Evolutionary conservation across 2,888 invertebrate genomes (phyloP), one percentile per base, ranked within the genome.

Genomic region (Tetheella fluctuosa): DNA sequence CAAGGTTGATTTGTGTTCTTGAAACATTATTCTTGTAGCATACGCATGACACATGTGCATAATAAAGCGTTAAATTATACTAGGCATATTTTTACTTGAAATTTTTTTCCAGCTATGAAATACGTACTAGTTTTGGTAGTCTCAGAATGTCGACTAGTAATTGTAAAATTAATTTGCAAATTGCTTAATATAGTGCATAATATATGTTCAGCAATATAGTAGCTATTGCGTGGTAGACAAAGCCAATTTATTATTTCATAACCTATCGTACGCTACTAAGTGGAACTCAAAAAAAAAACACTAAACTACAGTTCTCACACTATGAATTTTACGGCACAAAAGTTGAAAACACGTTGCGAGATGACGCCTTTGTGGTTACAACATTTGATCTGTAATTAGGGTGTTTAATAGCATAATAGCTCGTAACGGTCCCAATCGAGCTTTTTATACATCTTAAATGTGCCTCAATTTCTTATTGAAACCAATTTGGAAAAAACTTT

Each of bases 301-400:
- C 86, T 86, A 85, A 88, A 82, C 77, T 78, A 64, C 81, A 75
- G 74, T 73, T 81, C 77, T 80, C 79, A 74, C 81, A 80, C 81
- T 78, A 74, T 79, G 76, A 84, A 81, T 84, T 86, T 86, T 82
- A 86, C 85, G 83, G 80, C 85, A 86, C 88, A 88, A 90, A 86
- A 88, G 88, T 86, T 73, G 76, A 83, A 86, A 84, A 84, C 69
- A 70, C 79, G 79, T 79, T 81, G 72, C 79, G 78, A 90, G 88
- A 90, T 86, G 83, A 84, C 84, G 79, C 78, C 81, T 86, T 88
- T 91, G 92, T 88, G 92, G 91, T 90, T 85, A 80, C 82, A 79
- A 77, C 85, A 84, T 90, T 91, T 89, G 89, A 91, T 88, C 83
- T 83, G 84, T 91, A 91, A 92, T 92, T 91, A 88, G 88, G 89